Base-by-base conservation (phyloP, 2,888 invertebrate species). In the Caenorhabditis sulstoni region DNA sequence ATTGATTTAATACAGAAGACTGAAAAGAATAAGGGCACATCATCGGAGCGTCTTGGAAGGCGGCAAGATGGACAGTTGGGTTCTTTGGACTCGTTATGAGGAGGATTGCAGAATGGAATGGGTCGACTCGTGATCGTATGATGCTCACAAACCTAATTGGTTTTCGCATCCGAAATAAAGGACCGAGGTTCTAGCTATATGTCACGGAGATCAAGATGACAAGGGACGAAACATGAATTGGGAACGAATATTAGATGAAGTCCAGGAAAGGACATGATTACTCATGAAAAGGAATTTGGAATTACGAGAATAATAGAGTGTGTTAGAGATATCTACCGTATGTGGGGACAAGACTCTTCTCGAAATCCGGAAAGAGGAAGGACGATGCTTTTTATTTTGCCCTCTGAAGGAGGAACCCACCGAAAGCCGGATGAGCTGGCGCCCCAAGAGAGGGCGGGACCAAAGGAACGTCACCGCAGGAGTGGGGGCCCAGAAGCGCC, bases 371-470 rank as follows among this genome's bases (percentile, higher is more conserved):
- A n/a, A n/a, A n/a, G 29, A 29, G 29, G 29, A 29, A 29, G 29
- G 29, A 29, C n/a, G n/a, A n/a, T n/a, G n/a, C n/a, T n/a, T n/a
- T n/a, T n/a, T n/a, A n/a, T n/a, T n/a, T 5, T 37, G 37, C 37
- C 37, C 5, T 37, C 37, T n/a, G 37, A 37, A 37, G 5, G 37
- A 37, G 37, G 37, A 52, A 35, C 37, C 16, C 16, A n/a, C 9
- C 9, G 57, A 65, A 73, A 73, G 64, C 64, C 64, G 73, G 64
- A 73, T 73, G 73, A 73, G 58, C 64, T 57, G 29, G 57, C 23
- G 41, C 62, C 62, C 50, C 41, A 37, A 5, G 49, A 39, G 73
- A 73, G 73, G 29, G 73, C 73, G 73, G 73, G 73, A 58, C 64
- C 58, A 64, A 14, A 11, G 64, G 73, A 73, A 64, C 64, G 73